Percentiles rank a stretch among this genome's conserved stretches.
Evolutionary conservation across 2,797 vertebrate genomes (phyloP).

Genomic region (Muraenolepis orangiensis): DNA sequence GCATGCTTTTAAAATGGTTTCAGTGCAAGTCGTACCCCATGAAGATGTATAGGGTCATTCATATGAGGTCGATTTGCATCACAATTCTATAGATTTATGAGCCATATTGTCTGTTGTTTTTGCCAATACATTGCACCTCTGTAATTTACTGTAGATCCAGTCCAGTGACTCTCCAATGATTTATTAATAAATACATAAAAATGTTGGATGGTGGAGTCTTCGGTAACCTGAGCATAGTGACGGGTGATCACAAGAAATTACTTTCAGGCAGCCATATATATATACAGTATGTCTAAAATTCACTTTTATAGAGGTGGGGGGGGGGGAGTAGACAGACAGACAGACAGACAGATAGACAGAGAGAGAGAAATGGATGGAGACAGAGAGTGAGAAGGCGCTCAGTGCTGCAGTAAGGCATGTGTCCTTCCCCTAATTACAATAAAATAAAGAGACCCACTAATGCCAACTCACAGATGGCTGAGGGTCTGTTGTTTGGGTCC

Average conservation of each 20-base stretch:
- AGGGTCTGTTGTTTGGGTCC: slow-evolving; percentile 63
- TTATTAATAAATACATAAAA: background rate
- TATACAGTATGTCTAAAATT: background rate
- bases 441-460: slow-evolving; percentile 52
- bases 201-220: background rate
- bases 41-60: background rate
- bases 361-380: slow-evolving; percentile 23
- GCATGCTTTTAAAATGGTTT: background rate
- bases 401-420: background rate
- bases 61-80: background rate
- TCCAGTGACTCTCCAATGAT: background rate
- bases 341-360: background rate
- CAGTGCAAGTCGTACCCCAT: background rate
- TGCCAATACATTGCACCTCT: background rate
- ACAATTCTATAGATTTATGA: background rate
- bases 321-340: background rate
- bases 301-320: background rate
- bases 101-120: slow-evolving; percentile 22
- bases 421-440: slow-evolving; percentile 44
- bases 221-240: background rate
- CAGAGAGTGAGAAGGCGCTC: slow-evolving; percentile 15
- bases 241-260: background rate
- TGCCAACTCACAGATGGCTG: slow-evolving; percentile 65
- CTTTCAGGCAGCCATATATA: background rate
- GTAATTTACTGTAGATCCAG: background rate